phyloP scores from a whole-genome alignment of 23 tunicate species.

The Trididemnum miniatum region DNA sequence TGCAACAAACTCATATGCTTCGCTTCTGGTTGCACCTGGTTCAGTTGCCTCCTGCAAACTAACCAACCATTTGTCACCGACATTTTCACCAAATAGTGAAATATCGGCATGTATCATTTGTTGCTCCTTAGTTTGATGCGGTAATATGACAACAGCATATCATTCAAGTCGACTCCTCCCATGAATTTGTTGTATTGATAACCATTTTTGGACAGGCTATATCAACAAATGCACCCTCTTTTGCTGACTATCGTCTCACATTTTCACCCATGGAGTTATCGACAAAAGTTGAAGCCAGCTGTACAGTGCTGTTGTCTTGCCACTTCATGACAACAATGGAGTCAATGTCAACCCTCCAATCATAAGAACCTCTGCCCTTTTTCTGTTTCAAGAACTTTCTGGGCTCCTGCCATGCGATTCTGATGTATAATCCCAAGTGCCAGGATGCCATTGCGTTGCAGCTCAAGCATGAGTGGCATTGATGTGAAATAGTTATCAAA shows the following conservation, averaged over 20 bases:
- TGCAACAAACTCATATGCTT: background rate
- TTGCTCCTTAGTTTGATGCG: background rate
- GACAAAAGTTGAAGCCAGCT: background rate
- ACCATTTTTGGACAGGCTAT: background rate
- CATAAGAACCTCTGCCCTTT: background rate
- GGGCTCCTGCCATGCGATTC: background rate
- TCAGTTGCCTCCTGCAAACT: background rate
- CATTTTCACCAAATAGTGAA: background rate
- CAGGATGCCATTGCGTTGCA: background rate
- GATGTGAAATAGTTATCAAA: slow-evolving; percentile 20
- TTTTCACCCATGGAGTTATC: background rate
- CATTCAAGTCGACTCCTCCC: background rate
- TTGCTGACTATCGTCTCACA: background rate
- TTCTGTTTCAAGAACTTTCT: background rate
- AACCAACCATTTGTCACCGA: background rate
- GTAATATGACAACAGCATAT: background rate
- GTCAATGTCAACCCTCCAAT: background rate
- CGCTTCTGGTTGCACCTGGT: background rate
- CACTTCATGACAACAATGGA: background rate
- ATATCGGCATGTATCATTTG: background rate
- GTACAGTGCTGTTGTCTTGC: background rate
- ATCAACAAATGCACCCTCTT: background rate
- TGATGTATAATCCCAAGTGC: background rate
- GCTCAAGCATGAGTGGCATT: background rate
- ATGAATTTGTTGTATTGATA: background rate